Evolutionary conservation across 2,888 invertebrate genomes (phyloP).

Genomic region (Thysanoteuthis rhombus): DNA sequence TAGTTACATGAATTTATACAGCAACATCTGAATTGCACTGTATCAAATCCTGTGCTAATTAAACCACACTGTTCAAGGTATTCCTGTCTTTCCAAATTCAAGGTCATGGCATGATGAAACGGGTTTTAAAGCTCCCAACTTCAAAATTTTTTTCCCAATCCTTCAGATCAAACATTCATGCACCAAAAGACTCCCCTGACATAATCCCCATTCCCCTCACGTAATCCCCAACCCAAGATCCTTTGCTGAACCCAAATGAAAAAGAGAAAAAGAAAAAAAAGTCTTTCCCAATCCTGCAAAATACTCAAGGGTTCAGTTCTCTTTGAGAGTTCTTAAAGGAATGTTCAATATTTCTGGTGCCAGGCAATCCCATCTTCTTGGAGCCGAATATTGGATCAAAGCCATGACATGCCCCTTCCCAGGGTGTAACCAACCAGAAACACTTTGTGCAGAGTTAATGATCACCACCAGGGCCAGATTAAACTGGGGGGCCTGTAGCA

Average conservation of each 20-base stretch:
- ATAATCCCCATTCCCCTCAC: not conserved
- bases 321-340: not conserved
- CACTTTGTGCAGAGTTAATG: not conserved
- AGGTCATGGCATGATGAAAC: too few species aligned
- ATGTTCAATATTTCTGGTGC: not conserved
- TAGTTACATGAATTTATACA: too few species aligned
- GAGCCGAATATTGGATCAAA: not conserved
- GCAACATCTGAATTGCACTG: too few species aligned
- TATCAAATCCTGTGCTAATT: too few species aligned
- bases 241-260: not conserved
- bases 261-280: not conserved
- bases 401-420: not conserved
- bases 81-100: too few species aligned
- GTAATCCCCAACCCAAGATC: not conserved
- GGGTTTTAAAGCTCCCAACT: too few species aligned
- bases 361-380: not conserved
- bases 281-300: not conserved
- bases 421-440: not conserved
- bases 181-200: not conserved
- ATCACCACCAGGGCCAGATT: too few species aligned
- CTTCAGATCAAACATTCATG: not conserved
- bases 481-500: too few species aligned
- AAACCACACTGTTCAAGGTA: too few species aligned
- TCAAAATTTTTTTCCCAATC: too few species aligned
- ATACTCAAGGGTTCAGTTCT: not conserved